These are phyloP conservation scores for Diadophis punctatus DNA, from an alignment of 2,113 vertebrate genomes.

Conservation along the genomic window DNA sequence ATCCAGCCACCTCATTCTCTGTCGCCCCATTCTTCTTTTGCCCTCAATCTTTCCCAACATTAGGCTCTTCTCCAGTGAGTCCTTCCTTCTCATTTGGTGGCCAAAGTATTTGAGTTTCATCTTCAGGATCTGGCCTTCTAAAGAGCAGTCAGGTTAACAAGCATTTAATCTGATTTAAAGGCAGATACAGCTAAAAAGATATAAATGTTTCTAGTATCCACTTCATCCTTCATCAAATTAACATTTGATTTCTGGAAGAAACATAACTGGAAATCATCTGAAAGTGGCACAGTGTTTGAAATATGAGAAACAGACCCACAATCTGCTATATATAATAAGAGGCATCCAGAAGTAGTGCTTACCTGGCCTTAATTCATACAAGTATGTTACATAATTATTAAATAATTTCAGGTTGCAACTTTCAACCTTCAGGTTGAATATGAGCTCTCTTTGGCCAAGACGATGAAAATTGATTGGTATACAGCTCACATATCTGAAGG, in stretches of 20 bases:
- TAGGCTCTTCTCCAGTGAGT: too few species aligned
- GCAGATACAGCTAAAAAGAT: slow-evolving; percentile 25
- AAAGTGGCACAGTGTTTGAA: slow-evolving; percentile 28
- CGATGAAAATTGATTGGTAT: not conserved
- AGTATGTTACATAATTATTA: slow-evolving; percentile 12
- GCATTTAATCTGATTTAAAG: not conserved
- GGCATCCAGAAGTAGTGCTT: not conserved
- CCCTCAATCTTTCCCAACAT: too few species aligned
- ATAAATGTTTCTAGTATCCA: slow-evolving; percentile 40
- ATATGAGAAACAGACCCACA: slow-evolving; percentile 4
- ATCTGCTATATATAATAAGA: not conserved
- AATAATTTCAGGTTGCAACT: slow-evolving; percentile 27
- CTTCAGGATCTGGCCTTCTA: too few species aligned
- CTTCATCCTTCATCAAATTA: slow-evolving; percentile 35
- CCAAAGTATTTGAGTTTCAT: too few species aligned
- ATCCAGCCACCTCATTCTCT: too few species aligned
- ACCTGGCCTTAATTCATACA: not conserved
- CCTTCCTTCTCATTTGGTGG: too few species aligned
- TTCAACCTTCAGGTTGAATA: not conserved
- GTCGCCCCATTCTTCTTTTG: too few species aligned
- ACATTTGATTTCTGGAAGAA: slow-evolving; percentile 32
- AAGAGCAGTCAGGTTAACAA: too few species aligned
- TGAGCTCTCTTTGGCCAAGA: not conserved
- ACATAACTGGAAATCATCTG: slow-evolving; percentile 19
- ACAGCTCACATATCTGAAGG: not conserved